A percentile compares a stretch with the other conserved stretches of the same genome.
phyloP scores from a whole-genome alignment of 2,888 invertebrate species.

The Drosophila anomelani region DNA sequence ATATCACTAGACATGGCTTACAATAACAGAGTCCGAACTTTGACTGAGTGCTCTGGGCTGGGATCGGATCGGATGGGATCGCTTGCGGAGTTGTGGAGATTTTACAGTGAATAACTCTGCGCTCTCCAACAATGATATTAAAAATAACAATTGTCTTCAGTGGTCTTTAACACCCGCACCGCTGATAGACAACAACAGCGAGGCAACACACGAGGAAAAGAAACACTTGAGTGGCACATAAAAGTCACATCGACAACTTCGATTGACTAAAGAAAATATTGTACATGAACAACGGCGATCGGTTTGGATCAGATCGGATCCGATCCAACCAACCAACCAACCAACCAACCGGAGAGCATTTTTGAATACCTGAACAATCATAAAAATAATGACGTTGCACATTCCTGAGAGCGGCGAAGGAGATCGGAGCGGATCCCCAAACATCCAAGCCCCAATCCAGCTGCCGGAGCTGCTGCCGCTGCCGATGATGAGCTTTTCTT shows the following conservation, averaged over 20 bases:
- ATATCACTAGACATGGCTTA: conserved; percentile 82
- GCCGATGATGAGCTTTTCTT: conserved; percentile 54
- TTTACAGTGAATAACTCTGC: conserved; percentile 45
- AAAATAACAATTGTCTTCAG: conserved; percentile 80
- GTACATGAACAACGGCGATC: conserved; percentile 49
- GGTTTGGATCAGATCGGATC: neutral
- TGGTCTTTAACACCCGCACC: conserved; percentile 81
- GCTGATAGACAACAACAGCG: conserved; percentile 73
- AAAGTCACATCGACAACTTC: conserved; percentile 78
- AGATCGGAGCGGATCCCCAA: conserved; percentile 33
- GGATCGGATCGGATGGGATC: conserved; percentile 45
- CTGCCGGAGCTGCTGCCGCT: conserved; percentile 42
- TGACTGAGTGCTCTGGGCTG: conserved; percentile 68
- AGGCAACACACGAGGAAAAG: conserved; percentile 46
- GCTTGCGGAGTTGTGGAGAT: conserved; percentile 21
- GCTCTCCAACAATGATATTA: conserved; percentile 74
- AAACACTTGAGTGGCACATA: conserved; percentile 74
- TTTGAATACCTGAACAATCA: conserved; percentile 82
- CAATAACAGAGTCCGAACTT: conserved; percentile 74
- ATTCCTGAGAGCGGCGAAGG: conserved; percentile 73
- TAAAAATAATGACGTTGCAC: conserved; percentile 83
- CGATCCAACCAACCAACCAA: conserved; percentile 5
- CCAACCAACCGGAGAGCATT: conserved; percentile 69
- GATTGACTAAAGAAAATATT: conserved; percentile 79
- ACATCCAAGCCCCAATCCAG: conserved; percentile 21